These are phyloP conservation scores for Thumatha senex DNA, from an alignment of 2,888 invertebrate species.

Conservation along the genomic window DNA sequence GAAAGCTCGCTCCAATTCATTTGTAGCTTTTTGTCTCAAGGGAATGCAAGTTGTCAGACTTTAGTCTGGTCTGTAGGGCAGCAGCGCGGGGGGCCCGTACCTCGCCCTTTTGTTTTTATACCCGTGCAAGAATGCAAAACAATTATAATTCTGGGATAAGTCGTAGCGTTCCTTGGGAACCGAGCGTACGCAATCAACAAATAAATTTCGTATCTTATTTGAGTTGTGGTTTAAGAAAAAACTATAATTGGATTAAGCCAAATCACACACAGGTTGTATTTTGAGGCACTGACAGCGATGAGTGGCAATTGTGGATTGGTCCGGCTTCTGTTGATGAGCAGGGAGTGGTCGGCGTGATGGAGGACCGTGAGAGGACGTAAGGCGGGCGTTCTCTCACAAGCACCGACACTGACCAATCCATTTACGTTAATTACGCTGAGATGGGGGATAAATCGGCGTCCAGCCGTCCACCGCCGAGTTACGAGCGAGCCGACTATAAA, in stretches of 20 bases:
- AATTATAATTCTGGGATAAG: constrained; percentile 81
- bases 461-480: constrained; percentile 81
- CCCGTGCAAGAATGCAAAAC: constrained; percentile 82
- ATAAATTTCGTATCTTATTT: constrained; percentile 66
- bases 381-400: constrained; percentile 60
- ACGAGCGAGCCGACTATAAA: constrained; percentile 82
- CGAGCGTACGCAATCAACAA: constrained; percentile 66
- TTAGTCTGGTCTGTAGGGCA: constrained; percentile 70
- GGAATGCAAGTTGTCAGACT: constrained; percentile 80
- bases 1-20: constrained; percentile 68
- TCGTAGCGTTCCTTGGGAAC: constrained; percentile 68
- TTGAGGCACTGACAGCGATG: constrained; percentile 23
- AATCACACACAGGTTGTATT: constrained; percentile 33
- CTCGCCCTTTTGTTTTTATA: constrained; percentile 79
- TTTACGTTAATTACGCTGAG: constrained; percentile 82
- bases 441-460: constrained; percentile 82
- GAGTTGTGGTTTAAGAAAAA: constrained; percentile 66
- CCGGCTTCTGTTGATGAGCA: constrained; percentile 44
- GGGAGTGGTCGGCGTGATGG: constrained; percentile 53
- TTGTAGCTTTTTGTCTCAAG: constrained; percentile 75
- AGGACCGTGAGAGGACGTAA: constrained; percentile 36
- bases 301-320: constrained; percentile 31
- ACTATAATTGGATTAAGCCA: constrained; percentile 63
- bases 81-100: constrained; percentile 73
- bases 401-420: constrained; percentile 77